Percentiles rank a stretch among this genome's conserved stretches.
Evolutionary conservation across 2,797 vertebrate genomes (phyloP).

Genomic region (Rhinichthys osculus): DNA sequence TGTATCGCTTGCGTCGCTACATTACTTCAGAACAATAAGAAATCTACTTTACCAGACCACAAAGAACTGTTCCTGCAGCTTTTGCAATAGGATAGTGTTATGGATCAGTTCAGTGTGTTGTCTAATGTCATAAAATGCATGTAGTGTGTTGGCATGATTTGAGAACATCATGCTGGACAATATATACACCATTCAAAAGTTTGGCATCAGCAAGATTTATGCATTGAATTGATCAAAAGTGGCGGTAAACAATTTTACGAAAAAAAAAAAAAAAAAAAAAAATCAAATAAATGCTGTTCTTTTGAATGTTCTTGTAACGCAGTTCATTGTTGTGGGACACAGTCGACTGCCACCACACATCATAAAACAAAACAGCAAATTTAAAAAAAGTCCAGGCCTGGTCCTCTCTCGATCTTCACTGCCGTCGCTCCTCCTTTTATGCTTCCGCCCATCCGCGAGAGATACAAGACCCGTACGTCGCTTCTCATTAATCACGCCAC

Average conservation of each 20-base stretch:
- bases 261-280: too few relatives aligned
- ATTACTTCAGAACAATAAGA: conserved; percentile 36
- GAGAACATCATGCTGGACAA: background rate
- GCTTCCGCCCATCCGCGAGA: too few relatives aligned
- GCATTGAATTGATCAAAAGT: background rate
- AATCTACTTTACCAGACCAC: conserved; percentile 7
- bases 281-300: background rate
- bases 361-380: too few relatives aligned
- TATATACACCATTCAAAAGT: background rate
- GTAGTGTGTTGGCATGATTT: background rate
- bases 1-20: conserved; percentile 16
- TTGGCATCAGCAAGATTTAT: background rate
- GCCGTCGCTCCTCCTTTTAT: too few relatives aligned
- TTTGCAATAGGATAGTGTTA: conserved; percentile 24
- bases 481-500: too few relatives aligned
- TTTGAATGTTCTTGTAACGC: background rate
- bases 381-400: too few relatives aligned
- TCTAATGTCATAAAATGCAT: background rate
- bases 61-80: conserved; percentile 9
- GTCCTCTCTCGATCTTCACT: too few relatives aligned
- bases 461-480: too few relatives aligned
- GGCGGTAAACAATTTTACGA: background rate
- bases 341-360: too few relatives aligned
- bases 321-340: too few relatives aligned
- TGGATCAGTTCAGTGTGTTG: background rate